These are phyloP conservation scores for Megaceryle alcyon DNA, from an alignment of 2,797 vertebrate genomes.

Conservation along the genomic window DNA sequence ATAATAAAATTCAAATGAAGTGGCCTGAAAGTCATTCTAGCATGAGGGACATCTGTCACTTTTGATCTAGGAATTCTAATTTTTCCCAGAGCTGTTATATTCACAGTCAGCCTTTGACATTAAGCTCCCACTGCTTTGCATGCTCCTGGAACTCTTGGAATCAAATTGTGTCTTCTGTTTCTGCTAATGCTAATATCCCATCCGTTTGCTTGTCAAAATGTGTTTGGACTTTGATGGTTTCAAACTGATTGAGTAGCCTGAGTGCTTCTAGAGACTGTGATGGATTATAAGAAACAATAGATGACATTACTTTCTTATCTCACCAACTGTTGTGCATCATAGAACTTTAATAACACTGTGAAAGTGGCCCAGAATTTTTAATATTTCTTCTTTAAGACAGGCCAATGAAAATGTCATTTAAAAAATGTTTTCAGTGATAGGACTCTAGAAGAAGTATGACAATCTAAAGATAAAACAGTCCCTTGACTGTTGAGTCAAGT, in stretches of 20 bases:
- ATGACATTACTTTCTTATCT: constrained; percentile 5
- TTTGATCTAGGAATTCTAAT: constrained; percentile 1
- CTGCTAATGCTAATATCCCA: constrained; percentile 18
- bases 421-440: neutral
- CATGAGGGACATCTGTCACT: constrained; percentile 31
- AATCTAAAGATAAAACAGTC: neutral
- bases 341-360: constrained; percentile 43
- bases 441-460: neutral
- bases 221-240: constrained; percentile 19
- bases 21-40: constrained; percentile 13
- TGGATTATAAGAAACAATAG: constrained; percentile 47
- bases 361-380: constrained; percentile 17
- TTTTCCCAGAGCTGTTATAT: constrained; percentile 22
- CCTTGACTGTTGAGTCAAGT: neutral
- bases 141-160: neutral
- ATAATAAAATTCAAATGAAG: constrained; percentile 40
- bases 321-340: neutral
- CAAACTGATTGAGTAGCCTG: constrained; percentile 30
- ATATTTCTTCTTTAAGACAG: neutral
- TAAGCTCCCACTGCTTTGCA: neutral
- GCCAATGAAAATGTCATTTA: neutral
- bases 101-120: constrained; percentile 12
- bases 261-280: neutral
- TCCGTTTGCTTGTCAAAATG: constrained; percentile 4
- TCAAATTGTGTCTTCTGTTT: constrained; percentile 19